Conservation (phyloP, 2,888 invertebrate species). For the Cosmorhoe ocellata region DNA sequence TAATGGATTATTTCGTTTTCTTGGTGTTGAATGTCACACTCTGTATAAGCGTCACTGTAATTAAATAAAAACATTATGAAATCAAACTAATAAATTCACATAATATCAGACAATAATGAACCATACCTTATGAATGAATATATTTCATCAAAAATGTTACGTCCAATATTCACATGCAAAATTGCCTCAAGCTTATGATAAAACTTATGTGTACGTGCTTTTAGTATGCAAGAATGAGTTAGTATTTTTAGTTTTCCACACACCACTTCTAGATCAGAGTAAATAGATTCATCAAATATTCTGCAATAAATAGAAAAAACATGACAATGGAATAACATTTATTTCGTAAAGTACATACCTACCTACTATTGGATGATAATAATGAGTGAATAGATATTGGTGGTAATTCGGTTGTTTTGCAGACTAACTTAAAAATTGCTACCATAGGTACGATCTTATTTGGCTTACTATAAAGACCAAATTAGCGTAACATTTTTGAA, state of each 20-base stretch:
- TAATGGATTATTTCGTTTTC: slow-evolving; percentile 74
- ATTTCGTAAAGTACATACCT: too few relatives aligned
- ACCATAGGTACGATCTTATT: too few relatives aligned
- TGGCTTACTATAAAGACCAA: too few relatives aligned
- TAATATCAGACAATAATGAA: slow-evolving; percentile 2
- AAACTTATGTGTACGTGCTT: slow-evolving; percentile 82
- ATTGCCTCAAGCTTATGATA: slow-evolving; percentile 79
- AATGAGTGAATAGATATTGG: too few relatives aligned
- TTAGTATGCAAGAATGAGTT: slow-evolving; percentile 83
- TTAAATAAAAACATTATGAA: slow-evolving; percentile 18
- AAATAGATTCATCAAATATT: slow-evolving; percentile 83
- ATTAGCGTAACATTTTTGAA: too few relatives aligned
- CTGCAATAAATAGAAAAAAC: slow-evolving; percentile 63
- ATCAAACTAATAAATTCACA: background rate
- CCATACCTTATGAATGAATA: slow-evolving; percentile 78
- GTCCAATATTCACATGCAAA: slow-evolving; percentile 77
- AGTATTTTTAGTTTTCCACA: slow-evolving; percentile 81
- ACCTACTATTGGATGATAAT: too few relatives aligned
- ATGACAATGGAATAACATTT: slow-evolving; percentile 4
- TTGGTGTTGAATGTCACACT: slow-evolving; percentile 73
- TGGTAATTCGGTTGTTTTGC: too few relatives aligned
- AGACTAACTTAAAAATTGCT: too few relatives aligned
- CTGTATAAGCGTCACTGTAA: slow-evolving; percentile 76
- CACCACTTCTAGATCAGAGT: slow-evolving; percentile 83
- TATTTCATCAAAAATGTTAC: slow-evolving; percentile 77